These are phyloP conservation scores for Autographa gamma DNA, from an alignment of 2,888 invertebrate genomes.

Conservation along the genomic window DNA sequence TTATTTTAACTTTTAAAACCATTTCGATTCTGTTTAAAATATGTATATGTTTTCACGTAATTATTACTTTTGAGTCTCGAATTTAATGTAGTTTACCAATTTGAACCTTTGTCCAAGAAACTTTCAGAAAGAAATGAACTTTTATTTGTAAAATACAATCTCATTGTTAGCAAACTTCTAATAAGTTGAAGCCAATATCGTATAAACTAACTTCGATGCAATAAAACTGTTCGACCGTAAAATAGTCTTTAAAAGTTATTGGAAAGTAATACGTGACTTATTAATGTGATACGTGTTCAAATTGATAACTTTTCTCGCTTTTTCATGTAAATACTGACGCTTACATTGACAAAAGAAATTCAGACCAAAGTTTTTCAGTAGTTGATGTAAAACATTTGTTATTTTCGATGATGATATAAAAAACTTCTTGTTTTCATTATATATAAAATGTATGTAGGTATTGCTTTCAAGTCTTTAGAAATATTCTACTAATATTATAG, in stretches of 20 bases:
- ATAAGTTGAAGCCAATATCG: conserved; percentile 6
- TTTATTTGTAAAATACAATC: conserved; percentile 3
- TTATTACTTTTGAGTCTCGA: too few species aligned
- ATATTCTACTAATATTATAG: too few species aligned
- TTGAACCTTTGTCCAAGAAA: neutral
- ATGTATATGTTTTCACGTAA: neutral
- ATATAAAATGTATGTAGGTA: too few species aligned
- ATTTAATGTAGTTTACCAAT: too few species aligned
- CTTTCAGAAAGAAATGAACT: neutral
- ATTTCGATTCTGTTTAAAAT: neutral
- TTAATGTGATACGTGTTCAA: neutral
- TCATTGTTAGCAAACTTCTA: neutral
- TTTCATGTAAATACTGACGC: neutral
- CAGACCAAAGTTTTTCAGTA: neutral
- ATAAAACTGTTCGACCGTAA: conserved; percentile 5
- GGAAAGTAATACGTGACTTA: conserved; percentile 1
- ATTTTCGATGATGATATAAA: neutral
- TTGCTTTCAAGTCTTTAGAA: too few species aligned
- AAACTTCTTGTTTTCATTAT: neutral
- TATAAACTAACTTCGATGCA: neutral
- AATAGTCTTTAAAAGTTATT: conserved; percentile 1
- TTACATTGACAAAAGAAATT: neutral
- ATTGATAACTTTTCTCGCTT: neutral
- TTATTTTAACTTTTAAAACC: too few species aligned
- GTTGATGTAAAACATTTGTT: neutral